Base-by-base conservation (phyloP, 2,888 invertebrate genomes). In the Agrochola litura region DNA sequence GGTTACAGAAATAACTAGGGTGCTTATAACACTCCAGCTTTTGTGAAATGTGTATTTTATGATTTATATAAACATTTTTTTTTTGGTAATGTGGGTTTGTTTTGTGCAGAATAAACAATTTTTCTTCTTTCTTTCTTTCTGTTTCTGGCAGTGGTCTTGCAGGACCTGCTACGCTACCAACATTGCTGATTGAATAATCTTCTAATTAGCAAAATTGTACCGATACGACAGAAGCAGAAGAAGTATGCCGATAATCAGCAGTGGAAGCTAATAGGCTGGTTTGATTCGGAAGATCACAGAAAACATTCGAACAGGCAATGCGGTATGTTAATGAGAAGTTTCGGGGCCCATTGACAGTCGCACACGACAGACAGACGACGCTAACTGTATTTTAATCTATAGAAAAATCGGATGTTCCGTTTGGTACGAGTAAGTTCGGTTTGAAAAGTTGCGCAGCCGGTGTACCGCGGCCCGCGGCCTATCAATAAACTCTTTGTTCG, bases 351-450 rank as follows among this genome's bases (percentile, higher is more conserved):
- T 74, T 72, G 84, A 72, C 83, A 86, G 82, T 86, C 84, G 86
- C 88, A 83, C 85, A 88, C 88, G 89, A 83, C 83, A 83, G 89
- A 64, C 68, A 64, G 90, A 91, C 88, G 84, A 89, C 86, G 76
- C 86, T 94, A 93, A 93, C 94, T 91, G 94, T 91, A 89, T 83
- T 89, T 89, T 86, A 85, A 89, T 87, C 84, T 86, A 80, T 84
- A 78, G 83, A 81, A 81, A 85, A 86, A 86, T 86, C 86, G 76
- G 69, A 77, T 79, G 79, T 88, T 75, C 70, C 78, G 70, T 78
- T 82, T 41, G 64, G n/a, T 80, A 73, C 58, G 54, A 58, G 70
- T 80, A 74, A 71, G 56, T 76, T 86, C 30, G 63, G 71, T 80
- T 86, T 77, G 63, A 87, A 86, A 86, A 81, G 76, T 87, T 74